phyloP scores from a whole-genome alignment of 2,113 vertebrate species.

The Notothenia rossii region DNA sequence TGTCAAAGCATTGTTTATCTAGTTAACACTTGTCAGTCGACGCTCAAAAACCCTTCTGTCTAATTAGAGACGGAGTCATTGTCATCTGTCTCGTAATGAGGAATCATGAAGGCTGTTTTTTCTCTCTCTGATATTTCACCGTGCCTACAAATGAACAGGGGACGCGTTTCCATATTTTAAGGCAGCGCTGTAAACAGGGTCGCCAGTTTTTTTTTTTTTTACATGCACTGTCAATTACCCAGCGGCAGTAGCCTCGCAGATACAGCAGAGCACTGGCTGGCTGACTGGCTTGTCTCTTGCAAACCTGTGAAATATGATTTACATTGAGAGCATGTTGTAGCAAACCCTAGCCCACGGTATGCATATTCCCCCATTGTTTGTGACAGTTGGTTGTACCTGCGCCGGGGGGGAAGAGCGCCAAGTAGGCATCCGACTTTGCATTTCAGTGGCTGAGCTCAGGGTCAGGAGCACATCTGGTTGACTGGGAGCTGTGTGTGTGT shows the following conservation, averaged over 20 bases:
- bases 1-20: constrained; percentile 68
- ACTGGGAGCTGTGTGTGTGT: constrained; percentile 64
- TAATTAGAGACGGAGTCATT: constrained; percentile 71
- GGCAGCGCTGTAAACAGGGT: constrained; percentile 60
- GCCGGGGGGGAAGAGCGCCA: constrained; percentile 52
- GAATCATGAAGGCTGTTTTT: constrained; percentile 58
- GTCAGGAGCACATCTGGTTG: constrained; percentile 83
- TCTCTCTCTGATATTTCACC: constrained; percentile 67
- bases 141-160: constrained; percentile 70
- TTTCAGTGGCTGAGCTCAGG: constrained; percentile 78
- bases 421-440: constrained; percentile 80
- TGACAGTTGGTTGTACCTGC: constrained; percentile 82
- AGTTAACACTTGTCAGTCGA: constrained; percentile 65
- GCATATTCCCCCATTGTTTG: constrained; percentile 81
- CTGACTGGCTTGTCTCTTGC: constrained; percentile 75
- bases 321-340: constrained; percentile 83
- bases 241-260: constrained; percentile 56
- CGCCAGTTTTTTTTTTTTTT: constrained; percentile 37
- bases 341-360: constrained; percentile 77
- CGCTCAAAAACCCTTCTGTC: constrained; percentile 53
- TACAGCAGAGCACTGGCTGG: constrained; percentile 52
- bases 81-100: constrained; percentile 74
- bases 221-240: constrained; percentile 74
- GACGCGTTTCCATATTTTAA: constrained; percentile 71
- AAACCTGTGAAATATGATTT: constrained; percentile 82